Percentiles rank a stretch among this genome's conserved stretches.
Evolutionary conservation across 2,888 invertebrate species (phyloP).

Genomic region (Drosophila paranaensis): DNA sequence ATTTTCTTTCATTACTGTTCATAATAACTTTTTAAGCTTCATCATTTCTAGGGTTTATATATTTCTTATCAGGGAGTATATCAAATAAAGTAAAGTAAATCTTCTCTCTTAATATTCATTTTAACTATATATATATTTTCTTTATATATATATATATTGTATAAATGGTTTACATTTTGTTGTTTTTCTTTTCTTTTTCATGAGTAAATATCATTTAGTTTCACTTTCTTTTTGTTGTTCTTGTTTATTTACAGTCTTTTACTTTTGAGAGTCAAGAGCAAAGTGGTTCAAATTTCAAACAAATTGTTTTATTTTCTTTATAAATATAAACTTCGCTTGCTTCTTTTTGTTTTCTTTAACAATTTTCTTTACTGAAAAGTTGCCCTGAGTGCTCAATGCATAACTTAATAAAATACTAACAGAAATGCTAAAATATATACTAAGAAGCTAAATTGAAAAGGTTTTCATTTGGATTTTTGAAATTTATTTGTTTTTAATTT

Average conservation of each 20-base stretch:
- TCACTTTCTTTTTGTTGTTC: slow-evolving; percentile 51
- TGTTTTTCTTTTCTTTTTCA: slow-evolving; percentile 29
- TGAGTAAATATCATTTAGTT: slow-evolving; percentile 75
- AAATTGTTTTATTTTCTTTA: slow-evolving; percentile 41
- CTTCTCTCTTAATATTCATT: slow-evolving; percentile 35
- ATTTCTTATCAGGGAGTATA: slow-evolving; percentile 27
- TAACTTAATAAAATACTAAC: slow-evolving; percentile 31
- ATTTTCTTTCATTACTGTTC: slow-evolving; percentile 55
- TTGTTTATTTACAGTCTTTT: slow-evolving; percentile 76
- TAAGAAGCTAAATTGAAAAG: slow-evolving; percentile 25
- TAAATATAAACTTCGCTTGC: slow-evolving; percentile 28
- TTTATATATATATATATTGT: slow-evolving; percentile 44
- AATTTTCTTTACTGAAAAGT: slow-evolving; percentile 56
- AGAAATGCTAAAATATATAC: slow-evolving; percentile 13
- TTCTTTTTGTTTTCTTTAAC: slow-evolving; percentile 26
- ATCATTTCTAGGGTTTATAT: slow-evolving; percentile 7
- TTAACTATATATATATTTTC: slow-evolving; percentile 33
- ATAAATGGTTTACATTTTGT: slow-evolving; percentile 56
- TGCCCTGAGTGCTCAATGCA: slow-evolving; percentile 82
- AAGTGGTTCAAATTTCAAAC: slow-evolving; percentile 64
- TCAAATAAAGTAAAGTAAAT: slow-evolving; percentile 65
- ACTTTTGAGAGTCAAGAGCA: slow-evolving; percentile 81
- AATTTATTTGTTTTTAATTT: too few relatives aligned
- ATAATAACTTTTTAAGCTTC: slow-evolving; percentile 63
- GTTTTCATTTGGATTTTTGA: background rate